Base-by-base conservation (phyloP, 2,797 vertebrate species). In the Leptoclinus maculatus region DNA sequence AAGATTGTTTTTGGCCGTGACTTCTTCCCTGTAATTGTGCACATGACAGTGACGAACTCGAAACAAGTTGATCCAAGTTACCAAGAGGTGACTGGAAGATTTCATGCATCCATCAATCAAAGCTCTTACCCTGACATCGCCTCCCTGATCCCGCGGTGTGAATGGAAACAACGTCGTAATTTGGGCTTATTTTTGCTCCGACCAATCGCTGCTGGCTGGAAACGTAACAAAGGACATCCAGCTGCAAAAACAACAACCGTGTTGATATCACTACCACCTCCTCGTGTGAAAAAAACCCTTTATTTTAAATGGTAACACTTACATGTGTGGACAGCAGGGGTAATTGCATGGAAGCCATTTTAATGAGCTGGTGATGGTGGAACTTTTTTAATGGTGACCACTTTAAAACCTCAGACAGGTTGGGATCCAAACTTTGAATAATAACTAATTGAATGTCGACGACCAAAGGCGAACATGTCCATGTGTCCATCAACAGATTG, bases 301-400 rank as follows among this genome's bases (percentile, higher is more conserved):
- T 32, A 45, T 76, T 49, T 57, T 43, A 69, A 74, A 74, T 69
- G 51, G 23, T 23, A 16, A 64, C 23, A n/a, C 36, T 49, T 64
- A 7, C 1, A 41, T 59, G 58, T 65, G 64, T 63, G 69, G 74
- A 56, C 21, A 60, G 59, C 65, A 14, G 59, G 23, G 39, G 17
- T 38, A 27, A 41, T 36, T n/a, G 54, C 27, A 27, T 34, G 62
- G 56, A 56, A 41, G 29, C 29, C 25, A n/a, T 49, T 72, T 71
- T 76, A 81, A 80, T 66, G 78, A 80, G 71, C 53, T 70, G 66
- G 53, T 71, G 29, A 60, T 45, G 25, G 67, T 38, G 11, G 56
- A 66, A 66, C 36, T 51, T 45, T 59, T 57, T 62, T 54, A 58
- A 79, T 63, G 41, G 32, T 34, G 39, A 74, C 21, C 45, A 49